phyloP scores from a whole-genome alignment of 2,888 invertebrate genomes.

The Bellardia bayeri region DNA sequence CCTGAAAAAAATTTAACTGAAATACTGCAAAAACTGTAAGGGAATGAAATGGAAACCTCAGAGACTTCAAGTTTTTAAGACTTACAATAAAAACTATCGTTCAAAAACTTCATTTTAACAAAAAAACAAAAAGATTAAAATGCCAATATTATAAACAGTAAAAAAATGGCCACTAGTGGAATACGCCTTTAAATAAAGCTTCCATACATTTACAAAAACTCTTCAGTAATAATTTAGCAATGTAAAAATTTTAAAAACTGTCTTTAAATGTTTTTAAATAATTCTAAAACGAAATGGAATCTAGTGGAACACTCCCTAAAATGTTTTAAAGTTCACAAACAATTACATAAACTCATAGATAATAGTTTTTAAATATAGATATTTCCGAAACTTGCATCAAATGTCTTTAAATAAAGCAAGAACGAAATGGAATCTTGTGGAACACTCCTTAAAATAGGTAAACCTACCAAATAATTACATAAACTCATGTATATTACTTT shows the following conservation, averaged over 20 bases:
- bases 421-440: neutral
- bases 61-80: too few species aligned
- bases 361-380: too few species aligned
- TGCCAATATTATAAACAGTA: too few species aligned
- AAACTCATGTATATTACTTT: too few species aligned
- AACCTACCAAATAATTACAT: too few species aligned
- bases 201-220: neutral
- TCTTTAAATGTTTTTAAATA: neutral
- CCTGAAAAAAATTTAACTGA: neutral
- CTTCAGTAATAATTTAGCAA: neutral
- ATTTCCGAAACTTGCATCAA: too few species aligned
- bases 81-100: too few species aligned
- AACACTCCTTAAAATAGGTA: neutral
- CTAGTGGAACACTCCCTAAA: neutral
- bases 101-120: too few species aligned
- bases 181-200: neutral
- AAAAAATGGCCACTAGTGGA: neutral
- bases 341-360: neutral
- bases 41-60: slow-evolving; percentile 8
- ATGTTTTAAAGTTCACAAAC: neutral
- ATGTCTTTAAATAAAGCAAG: too few species aligned
- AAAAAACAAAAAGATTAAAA: too few species aligned
- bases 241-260: neutral
- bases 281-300: neutral
- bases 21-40: neutral